Percentiles rank a stretch among this genome's conserved stretches.
Evolutionary conservation across 2,888 invertebrate genomes (phyloP).

Genomic region (Hemistola chrysoprasaria): DNA sequence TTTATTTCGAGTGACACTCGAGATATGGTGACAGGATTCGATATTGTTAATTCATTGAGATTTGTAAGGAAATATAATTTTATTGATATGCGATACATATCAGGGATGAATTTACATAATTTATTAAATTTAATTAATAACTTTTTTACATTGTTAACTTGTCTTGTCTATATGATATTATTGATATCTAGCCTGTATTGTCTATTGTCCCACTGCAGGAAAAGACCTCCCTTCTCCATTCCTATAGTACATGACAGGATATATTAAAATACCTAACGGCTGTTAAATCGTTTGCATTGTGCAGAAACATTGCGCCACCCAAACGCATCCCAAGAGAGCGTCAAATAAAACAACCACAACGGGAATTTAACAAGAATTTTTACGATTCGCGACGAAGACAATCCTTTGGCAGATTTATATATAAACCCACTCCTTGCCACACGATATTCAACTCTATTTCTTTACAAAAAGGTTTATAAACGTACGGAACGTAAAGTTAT

Average conservation of each 20-base stretch:
- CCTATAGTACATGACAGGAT: too few relatives aligned
- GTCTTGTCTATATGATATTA: too few relatives aligned
- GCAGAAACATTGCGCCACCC: constrained; percentile 8
- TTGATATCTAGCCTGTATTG: too few relatives aligned
- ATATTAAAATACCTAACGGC: too few relatives aligned
- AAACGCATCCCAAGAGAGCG: constrained; percentile 15
- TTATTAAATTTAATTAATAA: too few relatives aligned
- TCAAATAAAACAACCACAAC: constrained; percentile 37
- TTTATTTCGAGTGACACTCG: constrained; percentile 17
- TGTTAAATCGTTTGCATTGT: not conserved
- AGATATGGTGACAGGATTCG: constrained; percentile 25
- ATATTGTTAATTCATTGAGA: constrained; percentile 22
- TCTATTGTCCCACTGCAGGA: too few relatives aligned
- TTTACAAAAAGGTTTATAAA: not conserved
- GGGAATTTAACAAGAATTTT: constrained; percentile 55
- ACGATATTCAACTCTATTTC: constrained; percentile 27
- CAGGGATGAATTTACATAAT: too few relatives aligned
- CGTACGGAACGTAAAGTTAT: not conserved
- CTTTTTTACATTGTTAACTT: too few relatives aligned
- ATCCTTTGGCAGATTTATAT: constrained; percentile 52
- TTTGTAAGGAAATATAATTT: not conserved
- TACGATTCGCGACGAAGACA: constrained; percentile 55
- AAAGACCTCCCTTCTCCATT: too few relatives aligned
- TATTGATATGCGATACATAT: not conserved
- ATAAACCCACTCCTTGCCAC: constrained; percentile 33